phyloP scores from a whole-genome alignment of 2,113 vertebrate genomes.

The Carassius carassius region DNA sequence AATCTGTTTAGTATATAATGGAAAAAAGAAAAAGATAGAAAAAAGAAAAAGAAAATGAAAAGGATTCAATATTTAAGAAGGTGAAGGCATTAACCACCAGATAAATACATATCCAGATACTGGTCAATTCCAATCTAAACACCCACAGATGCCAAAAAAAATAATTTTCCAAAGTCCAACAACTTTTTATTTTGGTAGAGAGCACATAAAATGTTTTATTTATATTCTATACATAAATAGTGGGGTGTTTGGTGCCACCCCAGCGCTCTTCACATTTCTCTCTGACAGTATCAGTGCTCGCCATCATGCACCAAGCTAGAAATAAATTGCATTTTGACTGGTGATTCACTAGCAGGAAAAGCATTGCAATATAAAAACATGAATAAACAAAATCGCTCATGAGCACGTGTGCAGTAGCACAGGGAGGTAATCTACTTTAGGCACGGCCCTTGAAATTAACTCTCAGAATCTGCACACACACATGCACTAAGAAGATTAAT shows the following conservation, averaged over 20 bases:
- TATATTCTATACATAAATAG: slow-evolving; percentile 83
- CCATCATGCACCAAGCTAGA: slow-evolving; percentile 75
- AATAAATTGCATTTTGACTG: slow-evolving; percentile 81
- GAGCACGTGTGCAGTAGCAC: slow-evolving; percentile 79
- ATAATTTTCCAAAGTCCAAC: slow-evolving; percentile 55
- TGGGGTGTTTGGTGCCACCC: slow-evolving; percentile 75
- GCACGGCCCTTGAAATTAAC: slow-evolving; percentile 79
- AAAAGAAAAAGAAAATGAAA: background rate
- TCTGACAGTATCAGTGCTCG: slow-evolving; percentile 79
- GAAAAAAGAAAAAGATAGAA: background rate
- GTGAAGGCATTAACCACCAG: background rate
- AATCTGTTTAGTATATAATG: background rate
- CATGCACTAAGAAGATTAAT: slow-evolving; percentile 76
- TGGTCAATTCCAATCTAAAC: background rate
- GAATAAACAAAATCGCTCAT: slow-evolving; percentile 83
- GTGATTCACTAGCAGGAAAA: slow-evolving; percentile 73
- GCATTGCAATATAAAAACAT: slow-evolving; percentile 80
- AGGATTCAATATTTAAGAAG: background rate
- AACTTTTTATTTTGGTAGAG: slow-evolving; percentile 63
- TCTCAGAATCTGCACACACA: slow-evolving; percentile 77
- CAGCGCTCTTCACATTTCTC: slow-evolving; percentile 78
- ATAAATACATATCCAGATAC: background rate
- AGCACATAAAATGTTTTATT: slow-evolving; percentile 74
- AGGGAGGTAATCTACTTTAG: slow-evolving; percentile 79
- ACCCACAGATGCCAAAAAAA: slow-evolving; percentile 30